Percentiles rank a stretch among this genome's conserved stretches.
These are phyloP conservation scores for Mantis religiosa DNA, from an alignment of 2,888 invertebrate genomes.

Conservation along the genomic window DNA sequence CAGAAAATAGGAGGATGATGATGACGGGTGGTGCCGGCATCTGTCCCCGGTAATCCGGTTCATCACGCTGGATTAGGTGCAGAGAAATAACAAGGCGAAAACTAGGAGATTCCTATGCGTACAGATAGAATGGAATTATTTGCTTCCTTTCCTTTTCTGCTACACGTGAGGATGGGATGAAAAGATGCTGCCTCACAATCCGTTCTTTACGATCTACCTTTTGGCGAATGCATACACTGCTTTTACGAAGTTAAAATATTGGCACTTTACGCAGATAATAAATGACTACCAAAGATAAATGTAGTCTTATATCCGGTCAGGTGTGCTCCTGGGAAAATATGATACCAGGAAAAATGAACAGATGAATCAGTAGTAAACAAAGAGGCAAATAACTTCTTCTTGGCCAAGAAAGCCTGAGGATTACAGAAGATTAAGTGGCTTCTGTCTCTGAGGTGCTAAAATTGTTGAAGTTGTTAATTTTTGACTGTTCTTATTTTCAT, in stretches of 20 bases:
- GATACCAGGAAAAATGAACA: too few species aligned
- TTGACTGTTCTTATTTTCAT: too few species aligned
- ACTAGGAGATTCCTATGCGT: background rate
- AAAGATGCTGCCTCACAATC: too few species aligned
- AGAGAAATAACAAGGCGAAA: background rate
- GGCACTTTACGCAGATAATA: background rate
- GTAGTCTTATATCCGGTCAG: background rate
- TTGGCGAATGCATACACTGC: background rate
- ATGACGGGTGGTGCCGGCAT: background rate
- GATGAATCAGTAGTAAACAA: too few species aligned
- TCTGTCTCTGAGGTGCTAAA: too few species aligned
- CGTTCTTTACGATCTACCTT: background rate
- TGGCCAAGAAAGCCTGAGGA: too few species aligned
- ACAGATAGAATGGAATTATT: background rate
- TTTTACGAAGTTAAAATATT: background rate
- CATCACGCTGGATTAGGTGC: conserved; percentile 7
- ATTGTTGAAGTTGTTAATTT: too few species aligned
- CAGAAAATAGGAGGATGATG: background rate
- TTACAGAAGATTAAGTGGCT: too few species aligned
- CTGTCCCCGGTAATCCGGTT: conserved; percentile 2
- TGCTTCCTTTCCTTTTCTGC: background rate
- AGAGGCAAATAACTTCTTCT: too few species aligned
- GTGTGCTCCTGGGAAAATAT: too few species aligned
- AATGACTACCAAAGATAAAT: background rate
- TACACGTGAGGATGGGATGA: too few species aligned